phyloP scores from a whole-genome alignment of 1,140 invertebrate species.

The Cotesia typhae region DNA sequence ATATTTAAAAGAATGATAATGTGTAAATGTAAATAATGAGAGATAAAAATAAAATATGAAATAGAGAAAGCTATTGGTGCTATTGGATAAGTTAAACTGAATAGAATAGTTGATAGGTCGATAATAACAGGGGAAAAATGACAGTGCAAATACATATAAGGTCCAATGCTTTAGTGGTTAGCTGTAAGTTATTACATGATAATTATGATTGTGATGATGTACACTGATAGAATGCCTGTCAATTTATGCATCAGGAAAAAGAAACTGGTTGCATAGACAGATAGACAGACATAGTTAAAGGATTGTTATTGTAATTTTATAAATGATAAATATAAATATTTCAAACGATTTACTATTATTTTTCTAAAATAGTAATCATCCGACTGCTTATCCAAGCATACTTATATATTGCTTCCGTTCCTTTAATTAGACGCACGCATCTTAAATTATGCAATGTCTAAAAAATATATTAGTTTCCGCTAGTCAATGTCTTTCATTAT shows the following conservation, averaged over 20 bases:
- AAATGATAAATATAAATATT: conserved; percentile 1
- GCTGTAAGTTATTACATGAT: too few species aligned
- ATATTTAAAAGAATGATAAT: neutral
- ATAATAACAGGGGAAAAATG: too few species aligned
- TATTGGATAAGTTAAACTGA: conserved; percentile 31
- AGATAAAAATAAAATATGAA: conserved; percentile 25
- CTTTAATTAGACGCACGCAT: conserved; percentile 41
- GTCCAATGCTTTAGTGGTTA: too few species aligned
- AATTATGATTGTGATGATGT: too few species aligned
- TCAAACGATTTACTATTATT: conserved; percentile 14
- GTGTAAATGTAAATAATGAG: conserved; percentile 1
- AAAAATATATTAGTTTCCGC: conserved; percentile 43
- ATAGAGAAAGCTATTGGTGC: conserved; percentile 40
- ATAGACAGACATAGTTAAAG: too few species aligned
- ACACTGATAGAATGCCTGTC: too few species aligned
- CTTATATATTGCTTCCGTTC: conserved; percentile 39
- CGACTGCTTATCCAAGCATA: conserved; percentile 30
- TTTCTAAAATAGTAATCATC: conserved; percentile 5
- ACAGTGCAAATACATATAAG: too few species aligned
- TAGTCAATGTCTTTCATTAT: conserved; percentile 40
- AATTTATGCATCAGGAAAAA: too few species aligned
- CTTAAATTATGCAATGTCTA: conserved; percentile 36
- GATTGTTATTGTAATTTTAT: too few species aligned
- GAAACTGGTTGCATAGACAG: too few species aligned
- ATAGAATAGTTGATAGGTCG: conserved; percentile 13